These are phyloP conservation scores for Anastrepha obliqua DNA, from an alignment of 1,140 invertebrate genomes.

Conservation along the genomic window DNA sequence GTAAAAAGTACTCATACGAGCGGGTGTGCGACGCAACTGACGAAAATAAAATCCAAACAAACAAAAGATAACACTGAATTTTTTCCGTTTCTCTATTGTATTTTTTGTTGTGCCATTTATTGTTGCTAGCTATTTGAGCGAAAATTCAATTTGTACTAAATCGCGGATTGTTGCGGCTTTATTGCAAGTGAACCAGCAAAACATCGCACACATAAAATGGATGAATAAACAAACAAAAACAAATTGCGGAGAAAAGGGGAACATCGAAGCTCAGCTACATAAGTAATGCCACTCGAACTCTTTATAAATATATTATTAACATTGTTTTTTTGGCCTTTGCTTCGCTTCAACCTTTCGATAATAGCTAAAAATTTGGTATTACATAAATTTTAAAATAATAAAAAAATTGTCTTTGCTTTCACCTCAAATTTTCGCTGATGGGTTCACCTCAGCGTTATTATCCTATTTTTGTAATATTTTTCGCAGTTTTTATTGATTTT, in stretches of 20 bases:
- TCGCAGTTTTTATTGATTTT: too few species aligned
- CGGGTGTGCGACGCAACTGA: background rate
- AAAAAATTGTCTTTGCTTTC: background rate
- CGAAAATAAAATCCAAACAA: background rate
- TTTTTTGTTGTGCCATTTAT: background rate
- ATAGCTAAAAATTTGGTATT: background rate
- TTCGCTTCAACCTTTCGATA: slow-evolving; percentile 4
- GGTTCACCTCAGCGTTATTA: background rate
- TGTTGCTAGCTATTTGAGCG: slow-evolving; percentile 17
- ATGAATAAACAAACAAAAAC: background rate
- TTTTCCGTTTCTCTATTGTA: background rate
- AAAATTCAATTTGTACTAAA: slow-evolving; percentile 48
- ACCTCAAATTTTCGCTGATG: background rate
- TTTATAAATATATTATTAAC: background rate
- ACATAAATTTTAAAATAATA: too few species aligned
- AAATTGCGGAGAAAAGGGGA: background rate
- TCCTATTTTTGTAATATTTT: background rate
- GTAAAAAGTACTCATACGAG: slow-evolving; percentile 26
- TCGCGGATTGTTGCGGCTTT: slow-evolving; percentile 42
- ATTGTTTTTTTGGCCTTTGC: background rate
- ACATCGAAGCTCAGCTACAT: background rate
- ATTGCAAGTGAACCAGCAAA: background rate
- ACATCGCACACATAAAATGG: background rate
- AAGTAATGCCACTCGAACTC: background rate
- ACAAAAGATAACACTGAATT: background rate